Evolutionary conservation across 2,797 vertebrate genomes (phyloP), one percentile per base, ranked within the genome.

Genomic region (Momotus momota): DNA sequence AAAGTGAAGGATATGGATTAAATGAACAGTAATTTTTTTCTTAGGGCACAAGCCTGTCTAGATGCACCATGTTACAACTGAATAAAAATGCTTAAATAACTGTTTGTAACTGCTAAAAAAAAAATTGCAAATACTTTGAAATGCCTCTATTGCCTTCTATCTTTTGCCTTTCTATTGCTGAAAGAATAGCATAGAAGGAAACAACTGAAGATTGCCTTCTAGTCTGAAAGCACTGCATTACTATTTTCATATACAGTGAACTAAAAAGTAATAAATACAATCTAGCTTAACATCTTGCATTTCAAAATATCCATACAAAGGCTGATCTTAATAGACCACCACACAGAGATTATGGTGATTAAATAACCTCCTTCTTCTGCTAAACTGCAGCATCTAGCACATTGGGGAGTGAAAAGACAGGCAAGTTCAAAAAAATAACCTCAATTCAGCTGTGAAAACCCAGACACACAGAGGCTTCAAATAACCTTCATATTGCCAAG

Each of bases 1-100:
- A 77, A 77, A 55, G 26, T 65, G 40, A 87, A 82, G 9, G 18
- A 52, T 35, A 51, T 10, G 25, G 5, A 29, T 55, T 77, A 80
- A 82, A 87, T 2, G 1, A 93, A 62, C 3, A 21, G 20, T n/a
- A 78, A 60, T 7, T 5, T 6, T 46, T 89, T 87, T 70, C 54
- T 75, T 77, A 25, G 43, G 4, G 29, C 14, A 62, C 12, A 23
- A 0, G 0, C 16, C 22, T 41, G 33, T 69, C 40, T 79, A 65
- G 23, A 73, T 58, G 21, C 33, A 13, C 29, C 0, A 0, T 62
- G 29, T 55, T 70, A 70, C 1, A 5, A 35, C 3, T 70, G 20
- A 89, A 72, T 26, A 66, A 19, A 82, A 62, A 16, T 64, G 48
- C 27, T 82, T 70, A 80, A 77, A 66, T 58, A 58, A 57, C 52